Percentiles rank a stretch among this genome's conserved stretches.
Evolutionary conservation across 2,113 vertebrate species (phyloP).

Genomic region (Tympanuchus pallidicinctus): DNA sequence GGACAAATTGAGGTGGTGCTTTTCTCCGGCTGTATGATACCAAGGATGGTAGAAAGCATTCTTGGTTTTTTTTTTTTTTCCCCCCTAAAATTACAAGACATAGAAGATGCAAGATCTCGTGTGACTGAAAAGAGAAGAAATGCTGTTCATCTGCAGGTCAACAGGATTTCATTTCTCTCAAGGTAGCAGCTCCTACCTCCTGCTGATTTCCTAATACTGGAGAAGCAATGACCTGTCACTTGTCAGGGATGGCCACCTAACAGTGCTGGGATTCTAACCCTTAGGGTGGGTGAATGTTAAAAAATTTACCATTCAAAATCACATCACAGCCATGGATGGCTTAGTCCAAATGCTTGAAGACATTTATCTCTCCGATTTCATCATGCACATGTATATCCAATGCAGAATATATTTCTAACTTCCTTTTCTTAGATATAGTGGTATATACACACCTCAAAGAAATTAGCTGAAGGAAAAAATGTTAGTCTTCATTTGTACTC

Average conservation of each 20-base stretch:
- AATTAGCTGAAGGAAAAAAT: background rate
- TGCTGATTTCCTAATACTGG: background rate
- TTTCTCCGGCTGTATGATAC: background rate
- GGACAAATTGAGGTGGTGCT: background rate
- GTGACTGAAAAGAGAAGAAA: background rate
- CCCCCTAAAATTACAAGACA: background rate
- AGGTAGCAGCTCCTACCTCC: background rate
- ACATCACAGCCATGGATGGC: background rate
- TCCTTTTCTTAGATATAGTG: background rate
- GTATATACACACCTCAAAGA: background rate
- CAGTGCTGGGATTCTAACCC: background rate
- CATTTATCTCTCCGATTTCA: background rate
- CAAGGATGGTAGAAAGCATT: no score
- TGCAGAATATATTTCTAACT: background rate
- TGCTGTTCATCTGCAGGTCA: background rate
- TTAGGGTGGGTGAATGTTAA: background rate
- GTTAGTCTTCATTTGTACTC: background rate
- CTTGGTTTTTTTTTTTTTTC: no score
- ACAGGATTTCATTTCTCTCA: background rate
- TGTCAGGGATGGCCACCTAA: background rate
- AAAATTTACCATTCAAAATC: background rate
- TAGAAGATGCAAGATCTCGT: background rate
- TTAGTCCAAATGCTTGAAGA: background rate
- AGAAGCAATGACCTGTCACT: background rate
- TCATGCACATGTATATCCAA: fast-evolving